Evolutionary conservation across 2,888 invertebrate species (phyloP), one percentile per base, ranked within the genome.

Genomic region (Nymphalis urticae): DNA sequence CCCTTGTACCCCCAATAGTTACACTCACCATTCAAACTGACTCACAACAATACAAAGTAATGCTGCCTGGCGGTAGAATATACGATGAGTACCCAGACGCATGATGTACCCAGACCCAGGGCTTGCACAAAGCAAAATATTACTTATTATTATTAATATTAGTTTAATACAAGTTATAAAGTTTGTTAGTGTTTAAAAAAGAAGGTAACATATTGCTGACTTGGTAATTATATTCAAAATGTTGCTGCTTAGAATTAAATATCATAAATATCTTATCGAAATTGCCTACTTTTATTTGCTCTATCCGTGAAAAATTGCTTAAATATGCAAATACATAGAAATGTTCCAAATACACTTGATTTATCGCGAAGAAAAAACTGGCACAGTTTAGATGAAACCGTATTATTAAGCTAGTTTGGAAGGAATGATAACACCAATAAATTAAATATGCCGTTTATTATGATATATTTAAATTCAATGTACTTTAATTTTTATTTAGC

Each of bases 341-440:
- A 56, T 32, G 54, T 16, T 56, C 54, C 54, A 17, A 56, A 56
- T 56, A 54, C 6, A 7, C 27, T 17, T 56, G 54, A 56, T 56
- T 56, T 56, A 56, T 32, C n/a, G 7, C 7, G 7, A 13, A 36
- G 36, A 17, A 56, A 24, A 51, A 54, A 54, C 27, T 54, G 27
- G 27, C 27, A 17, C 53, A 24, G 24, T 9, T 32, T 16, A n/a
- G n/a, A 24, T 32, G 54, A 56, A 56, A 56, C 32, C 54, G 32
- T 56, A 32, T 56, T 32, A 56, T 56, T 32, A 17, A 32, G 32
- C 27, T 32, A 56, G 27, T 56, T 53, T 10, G 4, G 27, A 24
- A 51, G 21, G 32, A 56, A 56, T 56, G 54, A 32, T 56, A 32
- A 42, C 42, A 42, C 8, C 54, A 17, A 56, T 56, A 56, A 56